phyloP scores from a whole-genome alignment of 2,113 vertebrate genomes.

The Antechinus stuartii region DNA sequence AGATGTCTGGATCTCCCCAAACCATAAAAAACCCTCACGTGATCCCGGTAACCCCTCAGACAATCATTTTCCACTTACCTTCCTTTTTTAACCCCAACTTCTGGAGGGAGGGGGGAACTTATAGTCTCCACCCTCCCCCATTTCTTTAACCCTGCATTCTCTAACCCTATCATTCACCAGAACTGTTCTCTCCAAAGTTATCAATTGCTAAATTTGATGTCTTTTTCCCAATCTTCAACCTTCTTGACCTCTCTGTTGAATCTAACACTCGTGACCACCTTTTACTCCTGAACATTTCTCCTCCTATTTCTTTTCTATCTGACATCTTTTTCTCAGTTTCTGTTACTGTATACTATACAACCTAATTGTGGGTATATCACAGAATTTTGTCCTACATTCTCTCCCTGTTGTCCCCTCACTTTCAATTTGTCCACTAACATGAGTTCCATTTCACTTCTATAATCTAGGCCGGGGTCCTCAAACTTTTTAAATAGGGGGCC shows the following conservation, averaged over 20 bases:
- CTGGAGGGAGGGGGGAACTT: too few species aligned
- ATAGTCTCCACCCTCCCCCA: not conserved
- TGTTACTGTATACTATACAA: not conserved
- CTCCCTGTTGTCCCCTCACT: not conserved
- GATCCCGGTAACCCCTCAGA: not conserved
- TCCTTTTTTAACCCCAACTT: not conserved
- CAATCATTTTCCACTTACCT: not conserved
- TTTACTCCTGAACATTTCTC: not conserved
- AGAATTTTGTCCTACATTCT: not conserved
- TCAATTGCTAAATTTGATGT: not conserved
- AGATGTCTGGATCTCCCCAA: not conserved
- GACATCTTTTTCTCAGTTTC: not conserved
- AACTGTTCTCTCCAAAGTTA: not conserved
- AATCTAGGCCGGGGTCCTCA: not conserved
- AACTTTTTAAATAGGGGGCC: too few species aligned
- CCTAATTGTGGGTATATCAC: not conserved
- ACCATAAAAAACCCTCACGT: not conserved
- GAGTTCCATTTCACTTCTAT: not conserved
- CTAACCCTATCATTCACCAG: not conserved
- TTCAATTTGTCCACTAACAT: not conserved
- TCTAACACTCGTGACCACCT: not conserved
- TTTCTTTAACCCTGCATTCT: not conserved
- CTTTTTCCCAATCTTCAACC: not conserved
- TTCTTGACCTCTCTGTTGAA: not conserved
- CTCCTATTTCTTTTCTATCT: not conserved